These are phyloP conservation scores for Caenorhabditis becei DNA, from an alignment of 2,888 invertebrate species.

Conservation along the genomic window DNA sequence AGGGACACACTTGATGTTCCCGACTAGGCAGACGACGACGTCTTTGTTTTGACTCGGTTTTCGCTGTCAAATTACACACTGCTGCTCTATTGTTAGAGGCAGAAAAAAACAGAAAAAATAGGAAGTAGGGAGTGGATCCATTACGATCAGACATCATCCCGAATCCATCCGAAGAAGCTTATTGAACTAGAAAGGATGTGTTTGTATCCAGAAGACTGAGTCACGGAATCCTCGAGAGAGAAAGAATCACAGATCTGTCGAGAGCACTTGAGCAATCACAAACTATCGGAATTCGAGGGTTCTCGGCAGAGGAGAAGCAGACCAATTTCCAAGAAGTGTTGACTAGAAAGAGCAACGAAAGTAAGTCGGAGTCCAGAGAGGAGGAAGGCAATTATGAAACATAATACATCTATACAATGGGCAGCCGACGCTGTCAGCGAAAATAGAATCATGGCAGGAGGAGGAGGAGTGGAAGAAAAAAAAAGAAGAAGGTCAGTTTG, in stretches of 20 bases:
- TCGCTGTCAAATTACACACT: slow-evolving; percentile 10
- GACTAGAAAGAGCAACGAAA: slow-evolving; percentile 12
- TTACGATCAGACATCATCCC: background rate
- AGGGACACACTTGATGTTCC: slow-evolving; percentile 2
- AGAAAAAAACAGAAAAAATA: background rate
- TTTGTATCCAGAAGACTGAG: background rate
- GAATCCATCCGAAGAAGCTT: too few relatives aligned
- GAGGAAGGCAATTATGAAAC: slow-evolving; percentile 53
- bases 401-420: slow-evolving; percentile 56
- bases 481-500: slow-evolving; percentile 44
- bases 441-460: slow-evolving; percentile 42
- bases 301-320: background rate
- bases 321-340: slow-evolving; percentile 4
- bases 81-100: background rate
- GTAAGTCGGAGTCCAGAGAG: slow-evolving; percentile 6
- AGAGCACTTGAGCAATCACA: slow-evolving; percentile 7
- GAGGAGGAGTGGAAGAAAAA: slow-evolving; percentile 12
- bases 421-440: slow-evolving; percentile 40
- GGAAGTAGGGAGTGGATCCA: background rate
- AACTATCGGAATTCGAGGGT: background rate
- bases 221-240: background rate
- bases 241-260: background rate
- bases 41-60: slow-evolving; percentile 3
- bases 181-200: background rate
- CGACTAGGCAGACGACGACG: background rate